Conservation (phyloP, 1,140 invertebrate genomes). For the Lasaia peninsularis region DNA sequence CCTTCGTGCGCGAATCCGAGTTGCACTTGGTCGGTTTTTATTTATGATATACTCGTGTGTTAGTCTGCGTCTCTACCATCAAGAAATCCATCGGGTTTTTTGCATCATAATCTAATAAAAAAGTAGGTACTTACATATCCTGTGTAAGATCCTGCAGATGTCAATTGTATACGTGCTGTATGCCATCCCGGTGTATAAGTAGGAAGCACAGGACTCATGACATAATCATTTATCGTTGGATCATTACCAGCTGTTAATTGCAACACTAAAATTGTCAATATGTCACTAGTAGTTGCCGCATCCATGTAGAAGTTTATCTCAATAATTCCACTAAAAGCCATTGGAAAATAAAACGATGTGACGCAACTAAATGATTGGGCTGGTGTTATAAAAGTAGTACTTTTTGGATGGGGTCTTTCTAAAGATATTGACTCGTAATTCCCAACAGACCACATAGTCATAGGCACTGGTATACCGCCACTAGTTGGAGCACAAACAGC, state of each 20-base stretch:
- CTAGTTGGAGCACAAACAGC: background rate
- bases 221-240: background rate
- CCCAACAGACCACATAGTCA: background rate
- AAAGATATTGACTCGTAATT: background rate
- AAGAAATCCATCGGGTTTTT: too few relatives aligned
- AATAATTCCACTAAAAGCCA: background rate
- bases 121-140: slow-evolving; percentile 32
- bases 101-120: too few relatives aligned
- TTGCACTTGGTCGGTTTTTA: too few relatives aligned
- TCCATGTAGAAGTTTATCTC: background rate
- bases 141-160: slow-evolving; percentile 1
- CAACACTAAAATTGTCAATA: background rate
- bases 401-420: background rate
- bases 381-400: background rate
- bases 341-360: background rate
- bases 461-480: background rate
- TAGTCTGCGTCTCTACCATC: too few relatives aligned
- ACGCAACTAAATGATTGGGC: background rate
- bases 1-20: too few relatives aligned
- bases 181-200: background rate
- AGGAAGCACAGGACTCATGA: background rate
- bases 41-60: too few relatives aligned
- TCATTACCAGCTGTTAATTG: background rate
- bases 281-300: background rate
- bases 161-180: slow-evolving; percentile 1